Evolutionary conservation across 2,113 vertebrate genomes (phyloP).

Genomic region (Prionailurus bengalensis): DNA sequence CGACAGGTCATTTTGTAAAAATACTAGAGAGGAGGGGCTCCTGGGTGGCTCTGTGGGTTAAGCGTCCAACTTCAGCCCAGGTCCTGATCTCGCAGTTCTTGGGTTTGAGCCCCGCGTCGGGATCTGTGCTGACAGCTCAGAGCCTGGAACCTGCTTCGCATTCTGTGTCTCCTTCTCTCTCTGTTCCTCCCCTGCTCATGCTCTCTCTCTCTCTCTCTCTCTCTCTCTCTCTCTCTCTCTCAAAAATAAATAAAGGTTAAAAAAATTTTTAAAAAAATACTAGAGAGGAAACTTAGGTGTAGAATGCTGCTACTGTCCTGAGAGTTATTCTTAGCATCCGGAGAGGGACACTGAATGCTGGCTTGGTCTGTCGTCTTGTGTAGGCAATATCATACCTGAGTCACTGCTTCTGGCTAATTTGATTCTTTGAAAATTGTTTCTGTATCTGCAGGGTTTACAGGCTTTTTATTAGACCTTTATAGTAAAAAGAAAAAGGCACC

Average conservation of each 20-base stretch:
- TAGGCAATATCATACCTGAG: not conserved
- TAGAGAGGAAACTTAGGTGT: not conserved
- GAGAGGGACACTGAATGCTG: not conserved
- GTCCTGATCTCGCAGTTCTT: too few species aligned
- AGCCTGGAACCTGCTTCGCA: too few species aligned
- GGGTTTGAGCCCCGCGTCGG: too few species aligned
- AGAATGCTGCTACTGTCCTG: not conserved
- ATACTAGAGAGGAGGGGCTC: not conserved
- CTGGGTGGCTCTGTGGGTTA: too few species aligned
- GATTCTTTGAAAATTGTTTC: constrained; percentile 49
- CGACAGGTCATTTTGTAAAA: not conserved
- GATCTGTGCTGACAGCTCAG: too few species aligned
- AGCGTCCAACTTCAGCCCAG: too few species aligned
- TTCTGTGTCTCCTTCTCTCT: too few species aligned
- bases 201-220: too few species aligned
- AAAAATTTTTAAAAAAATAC: not conserved
- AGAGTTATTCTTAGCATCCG: not conserved
- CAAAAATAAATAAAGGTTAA: too few species aligned
- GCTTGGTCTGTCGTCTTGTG: not conserved
- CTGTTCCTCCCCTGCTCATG: too few species aligned
- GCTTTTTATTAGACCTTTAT: constrained; percentile 59
- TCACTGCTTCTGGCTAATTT: constrained; percentile 45
- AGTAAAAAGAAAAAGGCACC: not conserved
- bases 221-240: too few species aligned
- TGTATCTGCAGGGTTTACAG: constrained; percentile 35